A percentile compares a stretch with the other conserved stretches of the same genome.
Evolutionary conservation across 2,797 vertebrate species (phyloP).

Genomic region (Sparidentex hasta): DNA sequence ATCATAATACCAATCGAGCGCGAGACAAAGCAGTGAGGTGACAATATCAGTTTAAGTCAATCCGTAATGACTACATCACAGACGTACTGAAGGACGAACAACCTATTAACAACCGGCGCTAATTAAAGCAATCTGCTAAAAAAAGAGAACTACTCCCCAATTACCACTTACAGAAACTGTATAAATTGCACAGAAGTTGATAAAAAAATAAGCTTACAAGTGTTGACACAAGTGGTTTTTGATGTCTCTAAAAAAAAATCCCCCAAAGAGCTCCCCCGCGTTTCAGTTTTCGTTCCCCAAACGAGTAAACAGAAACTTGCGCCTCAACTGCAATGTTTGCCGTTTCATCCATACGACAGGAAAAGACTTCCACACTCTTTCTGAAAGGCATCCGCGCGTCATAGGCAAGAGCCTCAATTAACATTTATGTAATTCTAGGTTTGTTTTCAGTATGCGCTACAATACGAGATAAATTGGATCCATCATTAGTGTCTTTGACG

Average conservation of each 20-base stretch:
- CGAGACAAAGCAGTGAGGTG: neutral
- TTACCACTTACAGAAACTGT: neutral
- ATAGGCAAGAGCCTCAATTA: neutral
- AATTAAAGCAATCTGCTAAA: neutral
- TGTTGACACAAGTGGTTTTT: conserved; percentile 14
- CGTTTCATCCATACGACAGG: conserved; percentile 1
- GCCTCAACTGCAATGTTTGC: conserved; percentile 3
- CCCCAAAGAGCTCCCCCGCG: neutral
- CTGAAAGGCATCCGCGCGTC: conserved; percentile 18
- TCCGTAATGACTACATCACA: neutral
- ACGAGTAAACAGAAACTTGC: conserved; percentile 15
- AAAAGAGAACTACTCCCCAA: neutral
- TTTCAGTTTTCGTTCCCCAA: conserved; percentile 10
- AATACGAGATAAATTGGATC: conserved; percentile 16
- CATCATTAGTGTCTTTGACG: conserved; percentile 20
- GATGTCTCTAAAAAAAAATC: conserved; percentile 21
- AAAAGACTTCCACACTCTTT: conserved; percentile 12
- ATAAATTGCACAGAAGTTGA: conserved; percentile 11
- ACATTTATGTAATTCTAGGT: conserved; percentile 11
- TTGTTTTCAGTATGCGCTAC: conserved; percentile 19
- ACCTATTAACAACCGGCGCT: neutral
- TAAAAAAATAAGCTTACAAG: conserved; percentile 7
- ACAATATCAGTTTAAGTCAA: neutral
- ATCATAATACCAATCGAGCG: neutral
- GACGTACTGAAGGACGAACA: neutral